Percentiles rank a stretch among this genome's conserved stretches.
These are phyloP conservation scores for Dorcus hopei DNA, from an alignment of 2,888 invertebrate genomes.

Conservation along the genomic window DNA sequence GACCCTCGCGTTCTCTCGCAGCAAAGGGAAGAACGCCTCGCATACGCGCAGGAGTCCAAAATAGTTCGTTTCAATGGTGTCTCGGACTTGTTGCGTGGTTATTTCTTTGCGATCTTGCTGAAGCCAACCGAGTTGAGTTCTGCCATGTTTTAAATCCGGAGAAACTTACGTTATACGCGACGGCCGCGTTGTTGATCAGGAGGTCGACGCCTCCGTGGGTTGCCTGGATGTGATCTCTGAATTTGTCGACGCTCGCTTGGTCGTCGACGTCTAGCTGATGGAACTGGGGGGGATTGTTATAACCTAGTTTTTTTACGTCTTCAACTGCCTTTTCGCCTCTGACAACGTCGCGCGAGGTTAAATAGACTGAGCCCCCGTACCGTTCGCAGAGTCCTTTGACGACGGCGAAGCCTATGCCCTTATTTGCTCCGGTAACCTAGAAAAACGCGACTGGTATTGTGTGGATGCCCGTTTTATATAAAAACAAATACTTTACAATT, in stretches of 20 bases:
- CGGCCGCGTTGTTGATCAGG: slow-evolving; percentile 74
- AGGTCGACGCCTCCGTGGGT: slow-evolving; percentile 68
- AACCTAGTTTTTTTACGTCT: slow-evolving; percentile 55
- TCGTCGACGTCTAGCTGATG: slow-evolving; percentile 70
- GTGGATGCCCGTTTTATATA: no score
- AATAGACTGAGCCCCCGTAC: slow-evolving; percentile 66
- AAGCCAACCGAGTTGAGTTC: background rate
- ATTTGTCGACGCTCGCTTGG: slow-evolving; percentile 55
- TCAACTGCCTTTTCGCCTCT: slow-evolving; percentile 60
- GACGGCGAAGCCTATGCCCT: slow-evolving; percentile 67
- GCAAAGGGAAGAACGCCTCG: slow-evolving; percentile 66
- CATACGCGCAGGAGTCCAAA: slow-evolving; percentile 64
- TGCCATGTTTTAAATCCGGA: background rate
- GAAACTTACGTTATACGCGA: slow-evolving; percentile 57
- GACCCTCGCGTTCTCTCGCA: slow-evolving; percentile 67
- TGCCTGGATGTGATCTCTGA: slow-evolving; percentile 58
- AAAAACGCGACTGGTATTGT: background rate
- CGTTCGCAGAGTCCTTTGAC: slow-evolving; percentile 64
- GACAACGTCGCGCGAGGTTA: slow-evolving; percentile 62
- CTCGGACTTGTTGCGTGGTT: slow-evolving; percentile 60
- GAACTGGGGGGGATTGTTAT: slow-evolving; percentile 54
- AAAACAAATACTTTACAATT: no score
- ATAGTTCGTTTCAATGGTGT: slow-evolving; percentile 69
- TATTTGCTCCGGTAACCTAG: slow-evolving; percentile 67
- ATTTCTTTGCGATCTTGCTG: slow-evolving; percentile 58